Evolutionary conservation across 2,113 vertebrate genomes (phyloP).

Genomic region (Acinonyx jubatus): DNA sequence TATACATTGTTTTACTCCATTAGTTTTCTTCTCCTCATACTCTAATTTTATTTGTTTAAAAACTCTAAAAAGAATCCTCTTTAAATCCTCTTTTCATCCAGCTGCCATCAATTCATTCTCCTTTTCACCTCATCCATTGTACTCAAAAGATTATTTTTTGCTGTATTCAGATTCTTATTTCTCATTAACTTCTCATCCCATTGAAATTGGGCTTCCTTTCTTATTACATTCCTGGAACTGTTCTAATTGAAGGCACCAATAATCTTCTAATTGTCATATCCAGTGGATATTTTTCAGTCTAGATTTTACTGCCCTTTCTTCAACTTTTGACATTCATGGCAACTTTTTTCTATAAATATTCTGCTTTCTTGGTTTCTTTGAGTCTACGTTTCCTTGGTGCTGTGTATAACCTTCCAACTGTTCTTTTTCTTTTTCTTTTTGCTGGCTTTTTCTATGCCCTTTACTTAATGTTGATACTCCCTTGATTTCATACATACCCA

Average conservation of each 20-base stretch:
- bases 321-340: neutral
- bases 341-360: neutral
- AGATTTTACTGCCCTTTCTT: neutral
- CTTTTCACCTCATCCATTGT: neutral
- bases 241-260: neutral
- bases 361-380: neutral
- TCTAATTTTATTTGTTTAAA: slow-evolving; percentile 24
- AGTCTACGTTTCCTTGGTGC: neutral
- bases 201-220: neutral
- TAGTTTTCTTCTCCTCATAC: neutral
- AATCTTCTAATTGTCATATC: neutral
- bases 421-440: neutral
- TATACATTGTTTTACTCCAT: neutral
- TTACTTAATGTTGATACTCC: neutral
- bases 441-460: neutral
- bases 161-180: neutral
- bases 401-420: neutral
- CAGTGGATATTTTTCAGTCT: neutral
- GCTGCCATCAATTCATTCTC: neutral
- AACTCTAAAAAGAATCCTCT: neutral
- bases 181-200: neutral
- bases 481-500: neutral
- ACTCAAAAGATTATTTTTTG: neutral
- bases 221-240: neutral
- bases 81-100: neutral